phyloP scores from a whole-genome alignment of 2,797 vertebrate genomes.

The Eurystomus glaucurus region DNA sequence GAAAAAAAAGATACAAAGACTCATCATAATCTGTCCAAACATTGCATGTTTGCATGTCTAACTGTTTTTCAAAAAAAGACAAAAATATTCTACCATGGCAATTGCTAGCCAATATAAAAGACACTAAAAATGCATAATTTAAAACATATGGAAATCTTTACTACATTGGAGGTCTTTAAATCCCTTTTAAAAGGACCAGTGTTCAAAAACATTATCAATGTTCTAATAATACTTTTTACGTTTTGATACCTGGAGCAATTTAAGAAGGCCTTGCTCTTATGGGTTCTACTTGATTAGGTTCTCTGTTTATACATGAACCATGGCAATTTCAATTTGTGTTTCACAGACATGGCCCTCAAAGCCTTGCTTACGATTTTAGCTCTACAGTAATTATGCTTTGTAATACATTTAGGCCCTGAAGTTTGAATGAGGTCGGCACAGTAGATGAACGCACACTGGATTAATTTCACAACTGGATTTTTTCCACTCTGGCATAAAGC shows the following conservation, averaged over 20 bases:
- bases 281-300: conserved; percentile 25
- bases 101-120: conserved; percentile 62
- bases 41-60: conserved; percentile 42
- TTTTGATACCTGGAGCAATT: conserved; percentile 26
- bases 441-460: conserved; percentile 49
- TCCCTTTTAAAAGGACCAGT: not conserved
- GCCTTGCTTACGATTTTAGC: conserved; percentile 70
- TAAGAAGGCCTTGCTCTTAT: conserved; percentile 24
- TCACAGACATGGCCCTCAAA: conserved; percentile 43
- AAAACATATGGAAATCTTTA: conserved; percentile 52
- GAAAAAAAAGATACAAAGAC: not conserved
- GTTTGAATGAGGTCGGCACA: conserved; percentile 49
- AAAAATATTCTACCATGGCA: conserved; percentile 24
- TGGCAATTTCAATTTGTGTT: conserved; percentile 68
- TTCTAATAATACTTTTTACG: not conserved
- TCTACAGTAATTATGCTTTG: conserved; percentile 77
- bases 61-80: not conserved
- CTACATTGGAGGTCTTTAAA: conserved; percentile 8
- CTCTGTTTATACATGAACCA: conserved; percentile 59
- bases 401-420: conserved; percentile 66
- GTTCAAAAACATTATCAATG: not conserved
- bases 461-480: conserved; percentile 61
- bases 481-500: conserved; percentile 55
- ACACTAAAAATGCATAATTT: conserved; percentile 69
- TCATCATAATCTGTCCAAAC: conserved; percentile 37